Evolutionary conservation across 1,140 invertebrate species (phyloP).

Genomic region (Gonatopus flavifemur): DNA sequence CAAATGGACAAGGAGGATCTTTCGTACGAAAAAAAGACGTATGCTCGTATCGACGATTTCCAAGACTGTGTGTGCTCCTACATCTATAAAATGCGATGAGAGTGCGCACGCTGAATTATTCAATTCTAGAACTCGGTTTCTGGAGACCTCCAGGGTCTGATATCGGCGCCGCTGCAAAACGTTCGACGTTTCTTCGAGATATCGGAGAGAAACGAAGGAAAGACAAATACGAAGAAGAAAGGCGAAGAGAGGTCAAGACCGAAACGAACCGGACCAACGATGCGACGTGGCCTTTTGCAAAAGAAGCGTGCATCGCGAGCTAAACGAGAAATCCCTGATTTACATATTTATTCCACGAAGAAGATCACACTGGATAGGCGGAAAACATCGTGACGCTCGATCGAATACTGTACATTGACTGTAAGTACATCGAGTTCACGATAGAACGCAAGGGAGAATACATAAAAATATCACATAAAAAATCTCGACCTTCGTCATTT

Average conservation of each 20-base stretch:
- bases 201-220: background rate
- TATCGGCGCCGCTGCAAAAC: background rate
- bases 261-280: constrained; percentile 11
- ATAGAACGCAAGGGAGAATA: no score
- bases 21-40: background rate
- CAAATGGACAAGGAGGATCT: no score
- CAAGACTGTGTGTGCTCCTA: background rate
- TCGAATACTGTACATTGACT: constrained; percentile 8
- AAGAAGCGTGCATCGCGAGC: constrained; percentile 11
- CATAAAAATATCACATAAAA: no score
- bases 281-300: constrained; percentile 14
- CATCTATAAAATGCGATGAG: background rate
- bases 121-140: background rate
- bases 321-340: constrained; percentile 28
- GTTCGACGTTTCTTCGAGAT: constrained; percentile 4
- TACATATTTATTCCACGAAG: constrained; percentile 43
- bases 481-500: no score
- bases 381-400: constrained; percentile 36
- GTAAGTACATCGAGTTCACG: no score
- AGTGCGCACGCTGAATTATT: constrained; percentile 4
- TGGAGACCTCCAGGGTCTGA: background rate
- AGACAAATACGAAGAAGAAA: background rate
- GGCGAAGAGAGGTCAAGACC: constrained; percentile 37
- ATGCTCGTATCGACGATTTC: background rate
- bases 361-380: constrained; percentile 34